Percentiles rank a stretch among this genome's conserved stretches.
phyloP scores from a whole-genome alignment of 2,797 vertebrate genomes.

The Cossypha polioptera region DNA sequence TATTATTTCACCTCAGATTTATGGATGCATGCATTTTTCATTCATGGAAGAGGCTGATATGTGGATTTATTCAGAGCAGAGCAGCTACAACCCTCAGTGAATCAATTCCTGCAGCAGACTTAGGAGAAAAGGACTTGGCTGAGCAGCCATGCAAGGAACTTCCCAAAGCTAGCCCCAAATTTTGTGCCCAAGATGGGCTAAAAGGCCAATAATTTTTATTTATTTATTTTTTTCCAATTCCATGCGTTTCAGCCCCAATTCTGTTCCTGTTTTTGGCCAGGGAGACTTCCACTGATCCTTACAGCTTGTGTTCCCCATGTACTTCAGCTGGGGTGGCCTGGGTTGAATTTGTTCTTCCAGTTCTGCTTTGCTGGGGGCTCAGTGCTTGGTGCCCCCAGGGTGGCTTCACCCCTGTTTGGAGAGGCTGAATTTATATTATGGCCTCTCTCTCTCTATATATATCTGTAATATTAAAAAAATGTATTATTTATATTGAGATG shows the following conservation, averaged over 20 bases:
- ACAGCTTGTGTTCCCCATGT: rapidly evolving
- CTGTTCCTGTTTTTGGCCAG: neutral
- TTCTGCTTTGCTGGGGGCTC: neutral
- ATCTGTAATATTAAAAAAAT: neutral
- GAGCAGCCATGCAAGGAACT: rapidly evolving
- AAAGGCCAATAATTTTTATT: neutral
- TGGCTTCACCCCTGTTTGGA: neutral
- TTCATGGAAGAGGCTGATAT: conserved; percentile 1
- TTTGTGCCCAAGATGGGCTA: neutral
- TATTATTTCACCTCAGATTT: conserved; percentile 10
- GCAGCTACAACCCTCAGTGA: neutral
- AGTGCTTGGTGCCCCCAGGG: neutral
- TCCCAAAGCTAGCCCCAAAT: neutral
- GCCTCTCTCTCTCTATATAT: no score
- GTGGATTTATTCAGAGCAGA: conserved; percentile 13
- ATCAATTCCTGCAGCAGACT: neutral
- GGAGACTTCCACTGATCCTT: neutral
- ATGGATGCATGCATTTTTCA: neutral
- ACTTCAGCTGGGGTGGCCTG: neutral
- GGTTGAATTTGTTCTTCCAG: neutral
- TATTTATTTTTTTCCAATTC: no score
- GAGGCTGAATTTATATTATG: neutral
- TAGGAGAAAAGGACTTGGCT: neutral
- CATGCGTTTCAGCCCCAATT: rapidly evolving
- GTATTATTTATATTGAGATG: neutral